These are phyloP conservation scores for Ellobium chinense DNA, from an alignment of 2,888 invertebrate genomes.

Conservation along the genomic window DNA sequence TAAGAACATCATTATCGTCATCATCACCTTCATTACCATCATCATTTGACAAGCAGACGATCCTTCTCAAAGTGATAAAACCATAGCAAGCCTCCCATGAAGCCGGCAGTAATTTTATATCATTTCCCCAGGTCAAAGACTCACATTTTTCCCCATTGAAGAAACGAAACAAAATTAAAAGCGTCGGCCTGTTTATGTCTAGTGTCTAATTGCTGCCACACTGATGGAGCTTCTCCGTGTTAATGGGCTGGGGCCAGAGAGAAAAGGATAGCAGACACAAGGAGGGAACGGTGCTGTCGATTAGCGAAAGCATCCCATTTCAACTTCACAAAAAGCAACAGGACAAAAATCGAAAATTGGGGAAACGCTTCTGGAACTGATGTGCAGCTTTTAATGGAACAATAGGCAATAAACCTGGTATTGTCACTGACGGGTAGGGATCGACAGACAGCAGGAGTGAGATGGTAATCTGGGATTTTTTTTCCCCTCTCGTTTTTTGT, in stretches of 20 bases:
- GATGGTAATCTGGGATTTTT: slow-evolving; percentile 20
- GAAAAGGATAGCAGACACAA: background rate
- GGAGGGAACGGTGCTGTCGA: background rate
- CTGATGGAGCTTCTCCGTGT: background rate
- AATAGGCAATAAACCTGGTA: slow-evolving; percentile 26
- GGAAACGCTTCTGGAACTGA: slow-evolving; percentile 28
- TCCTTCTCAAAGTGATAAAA: no score
- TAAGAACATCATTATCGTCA: no score
- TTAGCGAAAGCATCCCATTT: slow-evolving; percentile 3
- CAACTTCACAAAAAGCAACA: slow-evolving; percentile 10
- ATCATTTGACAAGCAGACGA: no score
- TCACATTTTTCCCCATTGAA: no score
- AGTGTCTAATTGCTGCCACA: background rate
- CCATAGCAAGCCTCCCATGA: no score
- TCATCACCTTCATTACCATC: no score
- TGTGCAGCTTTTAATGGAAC: slow-evolving; percentile 18
- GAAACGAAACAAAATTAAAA: background rate
- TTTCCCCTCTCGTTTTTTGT: background rate
- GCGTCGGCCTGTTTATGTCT: no score
- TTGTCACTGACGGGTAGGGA: background rate
- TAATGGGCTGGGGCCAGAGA: slow-evolving; percentile 16
- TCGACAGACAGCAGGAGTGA: slow-evolving; percentile 8
- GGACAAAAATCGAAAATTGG: slow-evolving; percentile 19
- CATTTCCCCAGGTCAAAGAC: no score
- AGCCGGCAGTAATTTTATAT: no score